A percentile compares a stretch with the other conserved stretches of the same genome.
Evolutionary conservation across 2,113 vertebrate genomes (phyloP).

Genomic region (Elgaria multicarinata): DNA sequence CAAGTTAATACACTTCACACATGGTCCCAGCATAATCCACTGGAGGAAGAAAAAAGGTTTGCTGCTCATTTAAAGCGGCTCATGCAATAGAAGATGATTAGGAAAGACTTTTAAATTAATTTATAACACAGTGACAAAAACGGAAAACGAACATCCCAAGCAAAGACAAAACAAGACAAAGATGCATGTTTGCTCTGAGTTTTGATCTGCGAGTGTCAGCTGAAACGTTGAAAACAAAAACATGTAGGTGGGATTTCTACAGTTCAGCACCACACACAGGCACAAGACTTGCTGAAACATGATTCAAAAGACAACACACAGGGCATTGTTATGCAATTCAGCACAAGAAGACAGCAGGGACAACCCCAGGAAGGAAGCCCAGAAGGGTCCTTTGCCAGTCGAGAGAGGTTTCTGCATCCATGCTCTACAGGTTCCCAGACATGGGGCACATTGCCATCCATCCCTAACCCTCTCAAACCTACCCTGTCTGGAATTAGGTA

Average conservation of each 20-base stretch:
- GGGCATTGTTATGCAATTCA: neutral
- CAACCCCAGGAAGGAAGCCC: neutral
- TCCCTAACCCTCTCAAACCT: neutral
- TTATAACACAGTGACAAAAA: neutral
- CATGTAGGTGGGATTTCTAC: conserved; percentile 6
- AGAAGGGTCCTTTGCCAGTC: neutral
- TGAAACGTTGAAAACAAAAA: neutral
- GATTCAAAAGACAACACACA: neutral
- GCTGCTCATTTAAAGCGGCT: neutral
- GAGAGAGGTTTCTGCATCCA: neutral
- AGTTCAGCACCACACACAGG: neutral
- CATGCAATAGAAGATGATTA: neutral
- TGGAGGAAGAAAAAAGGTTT: neutral
- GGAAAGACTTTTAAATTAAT: conserved; percentile 6
- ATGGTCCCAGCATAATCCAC: neutral
- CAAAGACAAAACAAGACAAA: neutral
- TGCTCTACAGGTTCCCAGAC: conserved; percentile 3
- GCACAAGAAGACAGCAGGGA: neutral
- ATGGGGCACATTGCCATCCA: neutral
- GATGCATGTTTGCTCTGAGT: neutral
- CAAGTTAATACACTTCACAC: neutral
- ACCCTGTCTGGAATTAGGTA: neutral
- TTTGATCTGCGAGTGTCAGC: neutral
- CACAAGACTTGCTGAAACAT: neutral
- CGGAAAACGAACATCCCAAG: neutral